phyloP scores from a whole-genome alignment of 2,113 vertebrate species.

The Etia nguti region DNA sequence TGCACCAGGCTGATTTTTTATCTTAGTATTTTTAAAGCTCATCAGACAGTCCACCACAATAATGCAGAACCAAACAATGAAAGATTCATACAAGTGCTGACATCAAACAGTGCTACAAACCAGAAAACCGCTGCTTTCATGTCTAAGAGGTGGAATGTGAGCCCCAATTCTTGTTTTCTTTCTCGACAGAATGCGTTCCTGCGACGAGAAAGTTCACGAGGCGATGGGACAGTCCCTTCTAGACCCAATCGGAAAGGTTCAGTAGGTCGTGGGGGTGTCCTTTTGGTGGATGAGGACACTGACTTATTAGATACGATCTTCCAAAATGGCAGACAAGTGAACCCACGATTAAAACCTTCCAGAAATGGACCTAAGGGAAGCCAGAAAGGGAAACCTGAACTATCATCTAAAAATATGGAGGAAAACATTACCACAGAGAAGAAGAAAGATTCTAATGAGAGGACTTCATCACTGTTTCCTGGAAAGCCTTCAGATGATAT shows the following conservation, averaged over 20 bases:
- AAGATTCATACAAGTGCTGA: background rate
- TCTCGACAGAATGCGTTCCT: constrained; percentile 35
- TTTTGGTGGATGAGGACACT: constrained; percentile 74
- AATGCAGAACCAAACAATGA: background rate
- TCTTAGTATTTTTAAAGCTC: background rate
- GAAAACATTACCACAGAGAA: constrained; percentile 80
- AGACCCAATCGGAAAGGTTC: constrained; percentile 44
- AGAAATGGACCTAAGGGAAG: constrained; percentile 32
- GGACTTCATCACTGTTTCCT: background rate
- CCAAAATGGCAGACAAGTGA: constrained; percentile 36
- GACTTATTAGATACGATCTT: constrained; percentile 63
- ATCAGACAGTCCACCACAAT: background rate
- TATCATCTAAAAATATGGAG: constrained; percentile 45
- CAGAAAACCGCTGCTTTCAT: background rate
- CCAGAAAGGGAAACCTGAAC: constrained; percentile 69
- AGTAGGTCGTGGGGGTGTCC: constrained; percentile 54
- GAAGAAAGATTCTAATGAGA: background rate
- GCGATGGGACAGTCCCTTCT: constrained; percentile 62
- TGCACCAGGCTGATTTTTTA: background rate
- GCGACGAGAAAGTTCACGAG: constrained; percentile 36
- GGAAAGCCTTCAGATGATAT: constrained; percentile 61
- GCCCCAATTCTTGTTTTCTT: background rate
- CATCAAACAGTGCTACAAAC: background rate
- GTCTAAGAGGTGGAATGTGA: background rate
- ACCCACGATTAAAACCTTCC: constrained; percentile 32